Conservation (phyloP, 1,140 invertebrate genomes). For the Drosophila funebris region DNA sequence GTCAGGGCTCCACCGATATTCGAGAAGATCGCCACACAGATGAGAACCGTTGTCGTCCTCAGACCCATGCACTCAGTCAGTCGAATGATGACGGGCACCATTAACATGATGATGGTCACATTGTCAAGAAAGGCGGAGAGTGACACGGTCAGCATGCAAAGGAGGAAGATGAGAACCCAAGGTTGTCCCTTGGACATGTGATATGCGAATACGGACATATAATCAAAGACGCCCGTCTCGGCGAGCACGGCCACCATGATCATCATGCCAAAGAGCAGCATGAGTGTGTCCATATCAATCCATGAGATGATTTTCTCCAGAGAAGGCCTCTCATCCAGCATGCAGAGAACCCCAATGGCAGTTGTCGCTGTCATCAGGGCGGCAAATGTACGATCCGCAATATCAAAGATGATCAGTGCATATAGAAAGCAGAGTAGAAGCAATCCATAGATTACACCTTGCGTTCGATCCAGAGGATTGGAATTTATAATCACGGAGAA, state of each 20-base stretch:
- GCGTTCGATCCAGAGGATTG: background rate
- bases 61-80: conserved; percentile 93
- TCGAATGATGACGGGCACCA: conserved; percentile 93
- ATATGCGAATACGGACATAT: conserved; percentile 86
- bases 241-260: conserved; percentile 92
- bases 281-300: conserved; percentile 92
- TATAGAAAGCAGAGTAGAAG: conserved; percentile 89
- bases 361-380: conserved; percentile 90
- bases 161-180: conserved; percentile 91
- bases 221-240: conserved; percentile 94
- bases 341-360: conserved; percentile 88
- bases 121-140: conserved; percentile 94
- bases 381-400: conserved; percentile 91
- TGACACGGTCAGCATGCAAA: conserved; percentile 91
- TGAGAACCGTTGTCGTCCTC: conserved; percentile 91
- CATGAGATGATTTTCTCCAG: conserved; percentile 90
- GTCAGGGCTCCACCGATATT: conserved; percentile 94
- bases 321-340: conserved; percentile 88
- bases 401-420: conserved; percentile 92
- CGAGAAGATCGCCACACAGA: conserved; percentile 91
- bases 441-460: conserved; percentile 88
- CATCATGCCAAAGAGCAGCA: conserved; percentile 95
- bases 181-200: conserved; percentile 90
- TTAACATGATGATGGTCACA: conserved; percentile 92
- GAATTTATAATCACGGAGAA: conserved; percentile 7